A percentile compares a stretch with the other conserved stretches of the same genome.
Conservation (phyloP, 2,113 vertebrate genomes). For the Numenius arquata region DNA sequence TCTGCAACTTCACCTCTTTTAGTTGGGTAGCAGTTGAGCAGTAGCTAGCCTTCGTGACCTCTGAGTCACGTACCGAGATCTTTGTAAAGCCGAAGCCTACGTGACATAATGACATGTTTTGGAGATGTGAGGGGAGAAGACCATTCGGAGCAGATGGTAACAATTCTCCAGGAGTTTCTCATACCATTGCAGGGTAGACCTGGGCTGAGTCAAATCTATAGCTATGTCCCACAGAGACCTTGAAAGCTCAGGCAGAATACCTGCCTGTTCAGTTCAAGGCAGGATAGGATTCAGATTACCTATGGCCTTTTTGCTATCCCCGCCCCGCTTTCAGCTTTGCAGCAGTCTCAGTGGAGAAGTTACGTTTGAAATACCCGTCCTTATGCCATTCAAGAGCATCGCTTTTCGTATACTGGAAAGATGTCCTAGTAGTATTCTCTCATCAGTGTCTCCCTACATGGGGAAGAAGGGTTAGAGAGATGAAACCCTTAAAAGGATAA, state of each 20-base stretch:
- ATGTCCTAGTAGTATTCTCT: background rate
- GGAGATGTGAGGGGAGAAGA: background rate
- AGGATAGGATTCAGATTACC: background rate
- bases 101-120: background rate
- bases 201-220: background rate
- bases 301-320: fast-evolving
- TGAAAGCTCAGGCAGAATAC: background rate
- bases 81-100: background rate
- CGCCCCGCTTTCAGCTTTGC: background rate
- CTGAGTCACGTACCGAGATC: background rate
- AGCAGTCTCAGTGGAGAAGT: background rate
- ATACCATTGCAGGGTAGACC: background rate
- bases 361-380: background rate
- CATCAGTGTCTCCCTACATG: background rate
- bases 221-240: background rate
- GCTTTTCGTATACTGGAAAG: background rate
- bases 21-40: background rate
- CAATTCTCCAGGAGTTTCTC: background rate
- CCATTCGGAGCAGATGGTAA: background rate
- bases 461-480: background rate
- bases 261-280: background rate
- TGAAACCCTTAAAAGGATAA: background rate
- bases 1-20: background rate
- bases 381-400: background rate
- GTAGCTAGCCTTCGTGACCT: background rate